Evolutionary conservation across 2,113 vertebrate species (phyloP), one percentile per base, ranked within the genome.

Genomic region (Carollia perspicillata): DNA sequence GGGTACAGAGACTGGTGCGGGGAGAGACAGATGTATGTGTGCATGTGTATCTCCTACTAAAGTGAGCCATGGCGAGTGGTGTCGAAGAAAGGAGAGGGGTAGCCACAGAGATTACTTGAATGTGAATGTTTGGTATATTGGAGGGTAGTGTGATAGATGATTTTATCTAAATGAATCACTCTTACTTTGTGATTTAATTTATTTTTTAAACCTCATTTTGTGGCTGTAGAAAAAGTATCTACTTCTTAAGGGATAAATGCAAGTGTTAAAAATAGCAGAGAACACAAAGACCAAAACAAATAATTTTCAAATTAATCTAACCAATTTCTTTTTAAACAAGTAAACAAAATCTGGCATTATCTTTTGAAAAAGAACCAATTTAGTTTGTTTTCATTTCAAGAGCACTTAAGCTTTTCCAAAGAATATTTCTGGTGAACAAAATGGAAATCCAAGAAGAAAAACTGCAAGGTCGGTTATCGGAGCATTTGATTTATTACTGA

Each of bases 221-320:
- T 18, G 33, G 58, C 84, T 95, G 18, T 94, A 96, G 71, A 95
- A 88, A 33, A 40, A 51, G 44, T 75, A 42, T 37, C 11, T 81
- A 40, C 83, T 95, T 97, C 97, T 89, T 94, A 88, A 93, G 77
- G 93, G 83, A 96, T 95, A 97, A 95, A 65, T 69, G 87, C 42
- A 80, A 63, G 51, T 94, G 51, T 80, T 92, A 92, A 96, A 97
- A 96, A 96, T 81, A 95, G 42, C 66, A 90, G 26, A 68, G 17
- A 93, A 84, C 37, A 84, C 23, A 71, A 87, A 92, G 85, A 84
- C 66, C 53, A 80, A 88, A 65, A 89, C 23, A 81, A 94, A 95
- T 89, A 81, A 93, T 85, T 93, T 96, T 84, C 60, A 94, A 85
- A 94, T 95, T 92, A 96, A 95, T 92, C 18, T 77, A 85, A 35